Base-by-base conservation (phyloP, 1,140 invertebrate genomes). In the Bombus superbus region DNA sequence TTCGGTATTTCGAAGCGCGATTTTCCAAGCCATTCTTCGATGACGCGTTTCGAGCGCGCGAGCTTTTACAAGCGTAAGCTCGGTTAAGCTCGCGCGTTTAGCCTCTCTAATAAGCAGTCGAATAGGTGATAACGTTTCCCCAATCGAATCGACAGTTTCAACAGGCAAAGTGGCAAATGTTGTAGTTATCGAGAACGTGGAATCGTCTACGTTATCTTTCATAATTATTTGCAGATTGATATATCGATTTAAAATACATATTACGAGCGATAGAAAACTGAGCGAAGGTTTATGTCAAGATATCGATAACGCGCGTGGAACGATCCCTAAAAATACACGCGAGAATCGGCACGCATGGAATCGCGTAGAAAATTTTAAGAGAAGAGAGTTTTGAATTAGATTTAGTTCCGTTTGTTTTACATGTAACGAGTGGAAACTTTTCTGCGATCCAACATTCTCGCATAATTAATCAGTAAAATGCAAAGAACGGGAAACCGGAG, bases 1-100 rank as follows among this genome's bases (percentile, higher is more conserved):
- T 91, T 91, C 85, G 57, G 83, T 68, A 84, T 85, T 89, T 88
- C 85, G 62, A 81, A 75, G 78, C 71, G 83, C 90, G 86, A 91
- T 91, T 89, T 89, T 89, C 85, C 89, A 64, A 81, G 57, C 66
- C 72, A 62, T 57, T 85, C 75, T 85, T 66, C 80, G 81, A 85
- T 87, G 71, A 78, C 86, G 75, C 59, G 69, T 72, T 66, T 11
- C 57, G 53, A 59, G 18, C 57, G 74, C 38, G 42, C 25, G 25
- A 57, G 62, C 62, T 66, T 74, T 47, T n/a, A 64, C 76, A 32
- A 72, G 38, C 32, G 38, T 47, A 68, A 66, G 84, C 78, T 28
- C 83, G 59, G 69, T 85, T 81, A 73, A 78, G 64, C 82, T 77
- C 25, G 57, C 22, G 25, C 72, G 59, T 66, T 53, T 22, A n/a